Conservation (phyloP, 2,888 invertebrate genomes). For the Drosophila koepferae region DNA sequence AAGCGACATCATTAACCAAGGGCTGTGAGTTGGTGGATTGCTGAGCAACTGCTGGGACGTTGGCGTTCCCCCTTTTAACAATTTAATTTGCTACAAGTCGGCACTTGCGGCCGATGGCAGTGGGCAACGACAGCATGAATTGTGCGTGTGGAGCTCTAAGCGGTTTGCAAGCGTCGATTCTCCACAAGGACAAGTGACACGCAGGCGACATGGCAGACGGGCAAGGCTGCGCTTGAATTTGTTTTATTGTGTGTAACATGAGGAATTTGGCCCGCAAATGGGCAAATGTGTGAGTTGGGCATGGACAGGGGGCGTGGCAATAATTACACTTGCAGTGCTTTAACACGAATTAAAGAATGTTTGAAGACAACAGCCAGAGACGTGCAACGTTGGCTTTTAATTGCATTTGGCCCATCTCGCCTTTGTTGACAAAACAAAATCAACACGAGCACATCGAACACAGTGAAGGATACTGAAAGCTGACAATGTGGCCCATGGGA, state of each 20-base stretch:
- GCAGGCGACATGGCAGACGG: slow-evolving; percentile 2
- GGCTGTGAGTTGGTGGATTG: slow-evolving; percentile 29
- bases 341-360: slow-evolving; percentile 67
- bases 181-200: slow-evolving; percentile 36
- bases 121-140: slow-evolving; percentile 54
- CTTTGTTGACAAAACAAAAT: slow-evolving; percentile 64
- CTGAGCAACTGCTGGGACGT: slow-evolving; percentile 1
- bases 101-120: slow-evolving; percentile 33
- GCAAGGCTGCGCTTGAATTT: slow-evolving; percentile 30
- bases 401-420: slow-evolving; percentile 55
- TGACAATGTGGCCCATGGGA: slow-evolving; percentile 66
- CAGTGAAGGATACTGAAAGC: slow-evolving; percentile 33
- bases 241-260: slow-evolving; percentile 47
- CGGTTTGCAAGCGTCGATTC: slow-evolving; percentile 58
- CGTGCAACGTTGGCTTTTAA: slow-evolving; percentile 55
- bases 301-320: slow-evolving; percentile 38
- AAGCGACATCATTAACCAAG: slow-evolving; percentile 74
- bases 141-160: slow-evolving; percentile 52
- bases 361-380: slow-evolving; percentile 23
- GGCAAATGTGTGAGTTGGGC: slow-evolving; percentile 45
- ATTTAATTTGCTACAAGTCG: slow-evolving; percentile 72
- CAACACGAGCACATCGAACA: slow-evolving; percentile 43
- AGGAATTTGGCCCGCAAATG: slow-evolving; percentile 64
- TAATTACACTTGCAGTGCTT: slow-evolving; percentile 71
- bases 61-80: slow-evolving; percentile 52